Evolutionary conservation across 2,113 vertebrate species (phyloP).

Genomic region (Pachycephala philippinensis): DNA sequence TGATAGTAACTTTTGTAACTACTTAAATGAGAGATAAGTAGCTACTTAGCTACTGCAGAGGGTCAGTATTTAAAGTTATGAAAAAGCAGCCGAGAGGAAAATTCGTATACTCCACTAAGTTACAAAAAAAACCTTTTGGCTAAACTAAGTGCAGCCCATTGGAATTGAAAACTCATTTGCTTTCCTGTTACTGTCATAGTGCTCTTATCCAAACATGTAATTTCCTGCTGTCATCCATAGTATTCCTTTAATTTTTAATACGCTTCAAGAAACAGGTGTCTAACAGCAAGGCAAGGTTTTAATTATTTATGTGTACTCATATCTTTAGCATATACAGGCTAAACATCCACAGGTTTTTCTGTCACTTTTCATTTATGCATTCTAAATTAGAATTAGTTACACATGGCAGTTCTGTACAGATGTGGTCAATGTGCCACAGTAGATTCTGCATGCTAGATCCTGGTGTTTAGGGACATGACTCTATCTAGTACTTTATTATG

Average conservation of each 20-base stretch:
- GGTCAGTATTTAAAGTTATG: not conserved
- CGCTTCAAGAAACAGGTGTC: not conserved
- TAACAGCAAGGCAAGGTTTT: constrained; percentile 4
- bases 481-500: not conserved
- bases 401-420: not conserved
- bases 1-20: not conserved
- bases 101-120: not conserved
- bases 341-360: not conserved
- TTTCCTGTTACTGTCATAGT: not conserved
- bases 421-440: not conserved
- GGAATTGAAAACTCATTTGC: not conserved
- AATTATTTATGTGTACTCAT: constrained; percentile 1
- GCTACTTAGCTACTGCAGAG: not conserved
- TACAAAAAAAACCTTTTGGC: not conserved
- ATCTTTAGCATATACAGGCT: not conserved
- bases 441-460: not conserved
- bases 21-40: not conserved
- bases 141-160: not conserved
- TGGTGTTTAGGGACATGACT: not conserved
- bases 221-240: not conserved
- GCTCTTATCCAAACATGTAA: not conserved
- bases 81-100: not conserved
- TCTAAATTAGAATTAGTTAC: not conserved
- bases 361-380: not conserved
- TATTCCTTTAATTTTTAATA: constrained; percentile 25